Conservation (phyloP, 2,113 vertebrate genomes). For the Puma concolor region DNA sequence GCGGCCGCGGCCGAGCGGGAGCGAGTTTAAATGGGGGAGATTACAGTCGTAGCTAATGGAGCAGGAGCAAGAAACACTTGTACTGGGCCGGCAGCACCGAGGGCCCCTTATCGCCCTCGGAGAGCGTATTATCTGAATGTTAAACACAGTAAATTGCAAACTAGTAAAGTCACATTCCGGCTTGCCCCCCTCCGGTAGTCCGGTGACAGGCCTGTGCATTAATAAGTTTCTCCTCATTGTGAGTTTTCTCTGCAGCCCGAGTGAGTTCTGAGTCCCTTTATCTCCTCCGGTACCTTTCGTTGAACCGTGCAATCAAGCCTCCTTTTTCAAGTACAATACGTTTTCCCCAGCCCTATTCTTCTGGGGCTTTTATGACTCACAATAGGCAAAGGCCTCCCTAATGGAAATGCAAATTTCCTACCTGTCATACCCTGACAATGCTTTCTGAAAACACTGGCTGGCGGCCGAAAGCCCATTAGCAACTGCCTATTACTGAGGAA, state of each 20-base stretch:
- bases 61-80: slow-evolving; percentile 24
- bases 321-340: slow-evolving; percentile 64
- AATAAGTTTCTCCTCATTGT: slow-evolving; percentile 53
- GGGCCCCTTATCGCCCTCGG: neutral
- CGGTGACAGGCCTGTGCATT: slow-evolving; percentile 2
- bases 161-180: slow-evolving; percentile 47
- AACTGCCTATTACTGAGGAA: neutral
- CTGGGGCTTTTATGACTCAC: slow-evolving; percentile 78
- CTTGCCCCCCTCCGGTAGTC: slow-evolving; percentile 55
- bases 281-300: slow-evolving; percentile 65
- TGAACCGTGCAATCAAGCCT: slow-evolving; percentile 51
- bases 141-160: slow-evolving; percentile 62
- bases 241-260: neutral
- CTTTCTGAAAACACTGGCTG: slow-evolving; percentile 72
- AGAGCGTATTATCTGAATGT: slow-evolving; percentile 49
- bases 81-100: neutral
- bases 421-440: slow-evolving; percentile 79
- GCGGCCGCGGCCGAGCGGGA: neutral
- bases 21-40: slow-evolving; percentile 37
- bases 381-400: slow-evolving; percentile 82
- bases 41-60: neutral
- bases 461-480: slow-evolving; percentile 60
- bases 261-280: slow-evolving; percentile 58
- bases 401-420: slow-evolving; percentile 87
- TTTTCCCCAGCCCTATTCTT: slow-evolving; percentile 75